Evolutionary conservation across 2,888 invertebrate species (phyloP).

Genomic region (Linnaemya vulpina): DNA sequence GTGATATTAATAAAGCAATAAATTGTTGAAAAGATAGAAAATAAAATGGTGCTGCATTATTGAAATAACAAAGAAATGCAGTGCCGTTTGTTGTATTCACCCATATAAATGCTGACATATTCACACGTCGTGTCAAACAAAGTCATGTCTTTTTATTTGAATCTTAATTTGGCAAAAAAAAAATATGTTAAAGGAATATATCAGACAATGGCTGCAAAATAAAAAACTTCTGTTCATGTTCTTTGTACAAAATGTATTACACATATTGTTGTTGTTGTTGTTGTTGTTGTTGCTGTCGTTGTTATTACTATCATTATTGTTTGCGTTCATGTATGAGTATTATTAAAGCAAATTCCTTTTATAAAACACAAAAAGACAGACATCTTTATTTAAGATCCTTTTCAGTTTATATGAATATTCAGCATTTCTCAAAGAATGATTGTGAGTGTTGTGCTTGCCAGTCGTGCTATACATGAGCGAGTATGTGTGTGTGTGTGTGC

Average conservation of each 20-base stretch:
- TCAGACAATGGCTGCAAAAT: background rate
- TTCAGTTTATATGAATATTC: slow-evolving; percentile 27
- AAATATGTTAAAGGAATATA: background rate
- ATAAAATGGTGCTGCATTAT: slow-evolving; percentile 41
- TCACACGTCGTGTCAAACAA: slow-evolving; percentile 6
- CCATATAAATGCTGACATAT: background rate
- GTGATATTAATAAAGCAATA: slow-evolving; percentile 42
- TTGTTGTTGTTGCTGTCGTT: slow-evolving; percentile 21
- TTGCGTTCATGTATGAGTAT: slow-evolving; percentile 38
- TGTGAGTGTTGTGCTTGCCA: background rate
- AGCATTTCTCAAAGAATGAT: slow-evolving; percentile 2
- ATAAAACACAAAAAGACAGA: slow-evolving; percentile 24
- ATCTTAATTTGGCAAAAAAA: slow-evolving; percentile 31
- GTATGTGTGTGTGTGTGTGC: background rate
- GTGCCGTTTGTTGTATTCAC: background rate
- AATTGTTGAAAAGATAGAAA: slow-evolving; percentile 4
- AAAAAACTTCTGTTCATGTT: slow-evolving; percentile 11
- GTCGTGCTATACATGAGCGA: too few relatives aligned
- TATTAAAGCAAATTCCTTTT: slow-evolving; percentile 49
- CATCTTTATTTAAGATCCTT: slow-evolving; percentile 52
- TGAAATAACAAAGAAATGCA: slow-evolving; percentile 45
- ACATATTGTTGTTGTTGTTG: background rate
- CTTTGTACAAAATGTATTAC: slow-evolving; percentile 6
- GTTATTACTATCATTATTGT: slow-evolving; percentile 28
- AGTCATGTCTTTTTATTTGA: slow-evolving; percentile 31